These are phyloP conservation scores for Lynx canadensis DNA, from an alignment of 2,113 vertebrate genomes.

Conservation along the genomic window DNA sequence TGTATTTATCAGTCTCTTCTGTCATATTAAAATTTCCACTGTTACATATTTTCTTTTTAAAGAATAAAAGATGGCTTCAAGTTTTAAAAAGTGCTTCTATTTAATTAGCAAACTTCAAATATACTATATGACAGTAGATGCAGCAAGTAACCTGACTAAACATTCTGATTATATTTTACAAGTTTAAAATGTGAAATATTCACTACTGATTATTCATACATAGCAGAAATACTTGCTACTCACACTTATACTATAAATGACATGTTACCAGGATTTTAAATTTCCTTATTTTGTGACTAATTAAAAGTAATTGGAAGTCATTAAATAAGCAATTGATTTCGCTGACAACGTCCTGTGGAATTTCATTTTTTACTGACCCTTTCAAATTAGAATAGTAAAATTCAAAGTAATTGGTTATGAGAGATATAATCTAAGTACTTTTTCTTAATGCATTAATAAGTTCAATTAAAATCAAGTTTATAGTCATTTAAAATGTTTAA, in stretches of 20 bases:
- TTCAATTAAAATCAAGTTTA: conserved; percentile 19
- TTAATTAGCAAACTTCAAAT: neutral
- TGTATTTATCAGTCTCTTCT: neutral
- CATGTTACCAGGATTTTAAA: neutral
- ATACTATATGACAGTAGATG: neutral
- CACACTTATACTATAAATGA: neutral
- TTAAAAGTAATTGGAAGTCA: conserved; percentile 35
- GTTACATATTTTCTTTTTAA: neutral
- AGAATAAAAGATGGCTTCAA: neutral
- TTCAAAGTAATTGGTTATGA: neutral
- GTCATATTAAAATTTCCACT: neutral
- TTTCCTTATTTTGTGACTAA: conserved; percentile 1
- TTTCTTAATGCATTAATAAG: conserved; percentile 2
- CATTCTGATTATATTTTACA: neutral
- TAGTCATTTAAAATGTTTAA: neutral
- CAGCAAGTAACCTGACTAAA: neutral
- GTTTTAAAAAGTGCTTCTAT: neutral
- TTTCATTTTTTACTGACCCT: conserved; percentile 35
- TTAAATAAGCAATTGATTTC: conserved; percentile 30
- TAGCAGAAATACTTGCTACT: neutral
- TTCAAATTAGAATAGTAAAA: conserved; percentile 18
- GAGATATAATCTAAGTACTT: neutral
- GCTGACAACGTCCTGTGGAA: neutral
- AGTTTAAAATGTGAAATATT: neutral
- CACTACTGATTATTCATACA: neutral